Conservation (phyloP, 2,888 invertebrate genomes). For the Pediacus dermestoides region DNA sequence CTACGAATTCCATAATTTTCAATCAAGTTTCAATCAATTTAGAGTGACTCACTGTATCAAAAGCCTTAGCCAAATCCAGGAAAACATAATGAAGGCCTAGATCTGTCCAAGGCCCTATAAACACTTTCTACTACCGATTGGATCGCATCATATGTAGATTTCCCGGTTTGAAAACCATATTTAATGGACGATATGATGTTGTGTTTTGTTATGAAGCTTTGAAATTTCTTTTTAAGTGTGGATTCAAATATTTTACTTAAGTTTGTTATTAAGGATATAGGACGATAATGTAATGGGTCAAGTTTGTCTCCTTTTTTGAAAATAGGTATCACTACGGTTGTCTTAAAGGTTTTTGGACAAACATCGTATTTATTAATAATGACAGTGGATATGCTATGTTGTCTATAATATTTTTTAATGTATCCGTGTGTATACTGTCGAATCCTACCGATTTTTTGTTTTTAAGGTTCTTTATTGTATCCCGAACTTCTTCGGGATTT, state of each 20-base stretch:
- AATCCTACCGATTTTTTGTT: constrained; percentile 4
- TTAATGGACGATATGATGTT: constrained; percentile 2
- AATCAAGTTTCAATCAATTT: constrained; percentile 6
- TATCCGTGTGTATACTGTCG: neutral
- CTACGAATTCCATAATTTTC: constrained; percentile 10
- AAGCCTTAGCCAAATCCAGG: constrained; percentile 8
- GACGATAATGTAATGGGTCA: constrained; percentile 8
- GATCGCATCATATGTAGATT: constrained; percentile 9
- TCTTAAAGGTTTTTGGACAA: constrained; percentile 9
- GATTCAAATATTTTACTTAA: constrained; percentile 9
- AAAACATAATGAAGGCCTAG: constrained; percentile 4
- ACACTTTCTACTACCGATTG: neutral
- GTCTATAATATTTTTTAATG: neutral
- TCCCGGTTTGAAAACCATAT: constrained; percentile 11
- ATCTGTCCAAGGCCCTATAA: constrained; percentile 6
- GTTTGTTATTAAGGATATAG: constrained; percentile 6
- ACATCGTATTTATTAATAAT: constrained; percentile 4
- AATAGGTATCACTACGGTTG: constrained; percentile 6
- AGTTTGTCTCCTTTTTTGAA: constrained; percentile 10
- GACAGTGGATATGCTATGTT: constrained; percentile 5
- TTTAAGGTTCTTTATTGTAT: constrained; percentile 3
- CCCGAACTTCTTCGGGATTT: neutral
- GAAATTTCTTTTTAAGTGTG: constrained; percentile 5
- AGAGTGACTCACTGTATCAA: constrained; percentile 4
- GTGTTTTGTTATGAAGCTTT: constrained; percentile 5